Evolutionary conservation across 2,888 invertebrate genomes (phyloP).

Genomic region (Diaperis boleti): DNA sequence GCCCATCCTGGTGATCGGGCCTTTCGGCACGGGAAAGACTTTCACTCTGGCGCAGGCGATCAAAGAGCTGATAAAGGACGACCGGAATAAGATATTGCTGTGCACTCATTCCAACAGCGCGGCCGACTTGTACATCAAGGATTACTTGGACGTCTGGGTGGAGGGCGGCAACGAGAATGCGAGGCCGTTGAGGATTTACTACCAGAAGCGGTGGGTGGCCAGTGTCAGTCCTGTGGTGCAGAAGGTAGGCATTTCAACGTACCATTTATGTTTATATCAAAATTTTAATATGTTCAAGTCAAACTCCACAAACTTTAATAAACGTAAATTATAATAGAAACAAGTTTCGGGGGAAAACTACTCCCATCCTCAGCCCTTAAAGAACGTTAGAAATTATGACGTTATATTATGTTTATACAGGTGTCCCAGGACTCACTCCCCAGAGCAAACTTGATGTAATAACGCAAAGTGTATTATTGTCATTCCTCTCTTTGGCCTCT

Average conservation of each 20-base stretch:
- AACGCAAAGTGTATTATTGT: no score
- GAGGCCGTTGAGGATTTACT: constrained; percentile 82
- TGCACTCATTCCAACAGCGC: constrained; percentile 92
- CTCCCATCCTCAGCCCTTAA: no score
- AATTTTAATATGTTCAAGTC: no score
- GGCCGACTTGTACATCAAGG: constrained; percentile 86
- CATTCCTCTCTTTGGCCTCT: no score
- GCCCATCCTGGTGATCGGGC: constrained; percentile 79
- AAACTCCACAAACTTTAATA: no score
- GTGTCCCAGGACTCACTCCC: no score
- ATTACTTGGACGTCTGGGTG: constrained; percentile 84
- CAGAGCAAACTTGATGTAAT: no score
- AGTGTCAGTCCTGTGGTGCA: constrained; percentile 80
- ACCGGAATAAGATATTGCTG: constrained; percentile 78
- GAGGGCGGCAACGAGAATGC: constrained; percentile 76
- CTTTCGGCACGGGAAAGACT: constrained; percentile 91
- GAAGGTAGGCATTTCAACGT: constrained; percentile 66
- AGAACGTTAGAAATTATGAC: no score
- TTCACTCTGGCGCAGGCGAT: constrained; percentile 83
- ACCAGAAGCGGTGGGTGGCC: constrained; percentile 82
- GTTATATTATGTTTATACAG: no score
- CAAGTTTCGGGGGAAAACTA: no score
- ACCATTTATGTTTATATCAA: no score
- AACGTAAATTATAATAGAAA: no score
- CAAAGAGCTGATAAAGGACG: constrained; percentile 74